Evolutionary conservation across 2,113 vertebrate genomes (phyloP).

Genomic region (Blennius ocellaris): DNA sequence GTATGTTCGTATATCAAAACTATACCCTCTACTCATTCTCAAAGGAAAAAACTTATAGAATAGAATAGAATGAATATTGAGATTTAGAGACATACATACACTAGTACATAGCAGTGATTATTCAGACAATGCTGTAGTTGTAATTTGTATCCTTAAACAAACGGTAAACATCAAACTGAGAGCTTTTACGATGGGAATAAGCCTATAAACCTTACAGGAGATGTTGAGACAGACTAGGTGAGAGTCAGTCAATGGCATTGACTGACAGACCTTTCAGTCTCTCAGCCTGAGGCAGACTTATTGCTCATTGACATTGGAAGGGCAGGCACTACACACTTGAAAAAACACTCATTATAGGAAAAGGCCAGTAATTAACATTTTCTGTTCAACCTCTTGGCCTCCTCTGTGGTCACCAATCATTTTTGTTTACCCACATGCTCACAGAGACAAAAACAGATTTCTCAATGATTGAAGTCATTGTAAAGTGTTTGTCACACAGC

Average conservation of each 20-base stretch:
- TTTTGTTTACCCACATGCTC: slow-evolving; percentile 1
- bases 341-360: slow-evolving; percentile 65
- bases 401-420: slow-evolving; percentile 9
- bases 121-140: neutral
- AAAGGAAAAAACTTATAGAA: neutral
- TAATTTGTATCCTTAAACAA: neutral
- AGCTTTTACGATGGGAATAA: slow-evolving; percentile 48
- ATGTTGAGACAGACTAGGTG: slow-evolving; percentile 56
- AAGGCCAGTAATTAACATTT: slow-evolving; percentile 59
- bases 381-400: slow-evolving; percentile 32
- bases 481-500: too few species aligned
- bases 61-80: neutral
- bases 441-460: neutral
- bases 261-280: slow-evolving; percentile 70
- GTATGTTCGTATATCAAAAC: slow-evolving; percentile 8
- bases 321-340: slow-evolving; percentile 46
- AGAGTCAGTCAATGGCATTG: slow-evolving; percentile 65
- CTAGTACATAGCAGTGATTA: too few species aligned
- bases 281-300: slow-evolving; percentile 57
- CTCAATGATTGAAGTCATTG: neutral
- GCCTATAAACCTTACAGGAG: slow-evolving; percentile 46
- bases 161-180: slow-evolving; percentile 26
- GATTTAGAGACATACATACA: neutral
- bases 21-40: neutral
- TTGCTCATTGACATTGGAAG: slow-evolving; percentile 67